phyloP scores from a whole-genome alignment of 2,797 vertebrate species.

The Benthosema pterotum region DNA sequence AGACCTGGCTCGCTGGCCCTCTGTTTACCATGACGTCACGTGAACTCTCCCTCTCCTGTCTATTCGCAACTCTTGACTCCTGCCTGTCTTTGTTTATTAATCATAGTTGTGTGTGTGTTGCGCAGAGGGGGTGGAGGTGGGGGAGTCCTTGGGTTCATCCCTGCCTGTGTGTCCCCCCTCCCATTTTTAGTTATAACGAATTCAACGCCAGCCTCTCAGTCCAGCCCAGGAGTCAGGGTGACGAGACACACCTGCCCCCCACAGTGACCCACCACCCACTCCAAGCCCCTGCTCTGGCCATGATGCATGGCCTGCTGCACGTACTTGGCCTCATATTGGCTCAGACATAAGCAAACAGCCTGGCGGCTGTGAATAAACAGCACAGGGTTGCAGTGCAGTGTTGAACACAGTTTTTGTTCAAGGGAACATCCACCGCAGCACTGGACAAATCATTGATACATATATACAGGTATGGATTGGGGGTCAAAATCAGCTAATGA shows the following conservation, averaged over 20 bases:
- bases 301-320: slow-evolving; percentile 83
- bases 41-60: neutral
- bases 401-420: too few relatives aligned
- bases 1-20: slow-evolving; percentile 65
- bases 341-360: slow-evolving; percentile 81
- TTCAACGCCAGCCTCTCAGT: slow-evolving; percentile 59
- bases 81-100: slow-evolving; percentile 51
- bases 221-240: slow-evolving; percentile 76
- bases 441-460: too few relatives aligned
- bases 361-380: slow-evolving; percentile 70
- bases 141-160: slow-evolving; percentile 46
- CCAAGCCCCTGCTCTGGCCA: slow-evolving; percentile 58
- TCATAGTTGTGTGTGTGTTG: slow-evolving; percentile 5
- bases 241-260: slow-evolving; percentile 72
- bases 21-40: slow-evolving; percentile 33
- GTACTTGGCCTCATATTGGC: slow-evolving; percentile 83
- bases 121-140: slow-evolving; percentile 7
- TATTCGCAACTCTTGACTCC: slow-evolving; percentile 31
- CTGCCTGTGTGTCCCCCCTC: slow-evolving; percentile 26
- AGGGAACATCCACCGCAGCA: too few relatives aligned
- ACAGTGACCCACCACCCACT: slow-evolving; percentile 67
- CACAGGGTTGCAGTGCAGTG: slow-evolving; percentile 9
- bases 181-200: slow-evolving; percentile 48
- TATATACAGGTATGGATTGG: too few relatives aligned
- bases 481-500: too few relatives aligned